Conservation (phyloP, 2,113 vertebrate genomes). For the Syngnathoides biaculeatus region DNA sequence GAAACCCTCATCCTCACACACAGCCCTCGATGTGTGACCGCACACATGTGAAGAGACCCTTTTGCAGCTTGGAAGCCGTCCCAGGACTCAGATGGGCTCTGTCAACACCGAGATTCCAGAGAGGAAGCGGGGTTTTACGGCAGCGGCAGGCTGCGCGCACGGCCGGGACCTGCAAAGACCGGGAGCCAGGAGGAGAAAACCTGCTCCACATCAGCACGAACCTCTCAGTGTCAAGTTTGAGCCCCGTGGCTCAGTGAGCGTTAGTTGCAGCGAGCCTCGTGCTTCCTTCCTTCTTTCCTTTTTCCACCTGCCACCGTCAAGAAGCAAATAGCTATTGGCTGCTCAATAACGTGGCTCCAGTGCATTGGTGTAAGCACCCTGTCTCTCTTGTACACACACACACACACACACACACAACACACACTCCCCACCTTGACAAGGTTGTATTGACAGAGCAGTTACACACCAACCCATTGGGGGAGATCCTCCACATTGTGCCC, state of each 20-base stretch:
- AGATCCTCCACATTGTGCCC: constrained; percentile 79
- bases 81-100: constrained; percentile 75
- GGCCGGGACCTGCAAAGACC: constrained; percentile 68
- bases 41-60: constrained; percentile 54
- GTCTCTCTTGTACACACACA: constrained; percentile 38
- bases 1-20: constrained; percentile 16
- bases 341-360: constrained; percentile 94
- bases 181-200: constrained; percentile 67
- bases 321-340: constrained; percentile 99
- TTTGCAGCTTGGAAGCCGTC: constrained; percentile 68
- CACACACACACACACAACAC: constrained; percentile 51
- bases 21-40: constrained; percentile 34
- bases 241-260: constrained; percentile 45
- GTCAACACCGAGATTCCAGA: constrained; percentile 75
- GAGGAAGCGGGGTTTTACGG: constrained; percentile 74
- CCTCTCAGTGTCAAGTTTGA: constrained; percentile 56
- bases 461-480: constrained; percentile 87
- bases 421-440: constrained; percentile 86
- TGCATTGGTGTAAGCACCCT: constrained; percentile 80
- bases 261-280: constrained; percentile 31
- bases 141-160: constrained; percentile 63
- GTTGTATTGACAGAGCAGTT: constrained; percentile 96
- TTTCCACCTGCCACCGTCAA: constrained; percentile 77
- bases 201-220: constrained; percentile 67
- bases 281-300: constrained; percentile 45